A percentile compares a stretch with the other conserved stretches of the same genome.
These are phyloP conservation scores for Didymodactylos carnosus DNA, from an alignment of 2,888 invertebrate species.

Conservation along the genomic window DNA sequence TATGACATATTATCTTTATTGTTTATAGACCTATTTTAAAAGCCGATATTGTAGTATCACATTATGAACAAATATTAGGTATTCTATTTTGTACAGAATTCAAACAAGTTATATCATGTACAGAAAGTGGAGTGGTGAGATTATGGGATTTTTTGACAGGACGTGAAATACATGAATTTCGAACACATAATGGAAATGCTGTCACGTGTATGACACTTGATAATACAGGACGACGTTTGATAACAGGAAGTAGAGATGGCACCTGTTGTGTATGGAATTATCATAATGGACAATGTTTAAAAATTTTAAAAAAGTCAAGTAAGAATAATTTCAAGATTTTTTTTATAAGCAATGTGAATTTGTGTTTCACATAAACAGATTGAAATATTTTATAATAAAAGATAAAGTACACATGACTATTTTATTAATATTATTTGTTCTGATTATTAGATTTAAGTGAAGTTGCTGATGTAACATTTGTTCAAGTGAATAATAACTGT, in stretches of 20 bases:
- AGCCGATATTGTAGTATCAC: slow-evolving; percentile 30
- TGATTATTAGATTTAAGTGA: neutral
- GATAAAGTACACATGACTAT: too few species aligned
- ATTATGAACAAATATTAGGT: slow-evolving; percentile 31
- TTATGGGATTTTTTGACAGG: slow-evolving; percentile 35
- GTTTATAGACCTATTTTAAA: slow-evolving; percentile 23
- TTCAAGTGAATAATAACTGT: slow-evolving; percentile 17
- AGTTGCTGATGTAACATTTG: slow-evolving; percentile 8
- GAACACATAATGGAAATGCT: slow-evolving; percentile 31
- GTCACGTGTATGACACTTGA: slow-evolving; percentile 35
- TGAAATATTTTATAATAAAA: too few species aligned
- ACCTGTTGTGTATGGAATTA: slow-evolving; percentile 33
- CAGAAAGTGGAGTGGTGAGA: slow-evolving; percentile 32
- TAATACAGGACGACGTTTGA: slow-evolving; percentile 29
- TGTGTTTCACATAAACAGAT: too few species aligned
- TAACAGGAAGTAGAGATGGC: slow-evolving; percentile 34
- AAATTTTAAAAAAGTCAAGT: slow-evolving; percentile 21
- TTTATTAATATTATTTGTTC: too few species aligned
- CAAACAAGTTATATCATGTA: slow-evolving; percentile 32
- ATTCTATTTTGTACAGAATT: slow-evolving; percentile 30
- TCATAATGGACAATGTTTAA: slow-evolving; percentile 34
- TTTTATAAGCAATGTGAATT: too few species aligned
- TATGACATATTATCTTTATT: too few species aligned
- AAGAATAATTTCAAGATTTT: too few species aligned
- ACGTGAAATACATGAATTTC: slow-evolving; percentile 31